Conservation (phyloP, 1,140 invertebrate species). For the Dendroctonus ponderosae region DNA sequence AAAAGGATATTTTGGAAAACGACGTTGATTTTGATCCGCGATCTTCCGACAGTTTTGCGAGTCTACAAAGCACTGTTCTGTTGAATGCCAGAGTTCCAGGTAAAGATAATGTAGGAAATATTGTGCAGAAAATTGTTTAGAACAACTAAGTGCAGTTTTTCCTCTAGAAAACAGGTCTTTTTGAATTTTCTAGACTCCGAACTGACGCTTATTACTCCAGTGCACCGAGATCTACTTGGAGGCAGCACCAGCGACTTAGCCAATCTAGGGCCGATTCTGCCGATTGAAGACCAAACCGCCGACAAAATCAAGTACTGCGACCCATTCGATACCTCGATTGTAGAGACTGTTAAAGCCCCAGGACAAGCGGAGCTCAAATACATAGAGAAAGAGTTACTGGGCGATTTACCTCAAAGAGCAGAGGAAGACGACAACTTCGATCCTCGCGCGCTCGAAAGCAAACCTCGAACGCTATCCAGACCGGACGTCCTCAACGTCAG, state of each 20-base stretch:
- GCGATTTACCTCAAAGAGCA: constrained; percentile 44
- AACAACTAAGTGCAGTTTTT: neutral
- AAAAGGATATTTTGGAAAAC: constrained; percentile 61
- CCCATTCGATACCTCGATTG: constrained; percentile 81
- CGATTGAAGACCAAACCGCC: constrained; percentile 49
- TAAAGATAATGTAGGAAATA: neutral
- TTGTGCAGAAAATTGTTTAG: too few relatives aligned
- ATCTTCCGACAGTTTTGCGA: constrained; percentile 37
- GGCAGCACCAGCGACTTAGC: constrained; percentile 74
- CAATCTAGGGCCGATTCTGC: constrained; percentile 66
- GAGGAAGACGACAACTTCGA: constrained; percentile 71
- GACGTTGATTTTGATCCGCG: constrained; percentile 68
- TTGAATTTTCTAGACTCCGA: constrained; percentile 28
- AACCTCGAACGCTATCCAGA: constrained; percentile 55
- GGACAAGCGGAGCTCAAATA: constrained; percentile 76
- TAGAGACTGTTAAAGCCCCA: constrained; percentile 67
- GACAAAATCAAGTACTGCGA: constrained; percentile 66
- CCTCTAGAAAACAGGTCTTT: neutral
- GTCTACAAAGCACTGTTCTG: constrained; percentile 43
- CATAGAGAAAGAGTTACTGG: constrained; percentile 73
- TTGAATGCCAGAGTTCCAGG: constrained; percentile 47
- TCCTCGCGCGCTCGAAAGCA: constrained; percentile 61
- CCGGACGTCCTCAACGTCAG: constrained; percentile 58
- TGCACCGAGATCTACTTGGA: constrained; percentile 64
- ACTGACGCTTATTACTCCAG: constrained; percentile 31